Percentiles rank a stretch among this genome's conserved stretches.
Evolutionary conservation across 2,113 vertebrate species (phyloP).

Genomic region (Urocynchramus pylzowi): DNA sequence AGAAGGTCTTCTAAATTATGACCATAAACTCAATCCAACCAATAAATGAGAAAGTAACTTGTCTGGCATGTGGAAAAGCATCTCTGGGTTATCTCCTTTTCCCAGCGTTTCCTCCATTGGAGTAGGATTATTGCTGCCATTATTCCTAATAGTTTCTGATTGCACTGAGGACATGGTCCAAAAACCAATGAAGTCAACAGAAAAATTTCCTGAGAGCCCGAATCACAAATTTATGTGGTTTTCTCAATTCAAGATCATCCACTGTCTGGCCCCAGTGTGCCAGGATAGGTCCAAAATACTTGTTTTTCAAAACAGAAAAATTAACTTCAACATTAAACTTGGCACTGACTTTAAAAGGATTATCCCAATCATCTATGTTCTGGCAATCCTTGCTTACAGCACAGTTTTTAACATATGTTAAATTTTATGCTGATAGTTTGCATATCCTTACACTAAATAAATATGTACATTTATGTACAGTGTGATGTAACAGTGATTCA

Average conservation of each 20-base stretch:
- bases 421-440: background rate
- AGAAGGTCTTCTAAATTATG: background rate
- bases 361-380: background rate
- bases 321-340: background rate
- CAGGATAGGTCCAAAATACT: background rate
- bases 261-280: background rate
- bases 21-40: background rate
- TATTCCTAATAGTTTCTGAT: background rate
- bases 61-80: background rate
- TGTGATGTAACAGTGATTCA: background rate
- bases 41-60: background rate
- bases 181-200: background rate
- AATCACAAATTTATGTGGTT: background rate
- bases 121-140: background rate
- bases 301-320: background rate
- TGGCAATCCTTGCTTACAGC: background rate
- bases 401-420: conserved; percentile 4
- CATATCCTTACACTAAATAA: background rate
- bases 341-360: background rate
- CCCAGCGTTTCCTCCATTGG: background rate
- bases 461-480: background rate
- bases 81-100: background rate
- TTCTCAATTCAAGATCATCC: background rate
- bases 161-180: background rate
- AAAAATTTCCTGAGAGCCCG: background rate